Evolutionary conservation across 2,797 vertebrate genomes (phyloP).

Genomic region (Tamandua tetradactyla): DNA sequence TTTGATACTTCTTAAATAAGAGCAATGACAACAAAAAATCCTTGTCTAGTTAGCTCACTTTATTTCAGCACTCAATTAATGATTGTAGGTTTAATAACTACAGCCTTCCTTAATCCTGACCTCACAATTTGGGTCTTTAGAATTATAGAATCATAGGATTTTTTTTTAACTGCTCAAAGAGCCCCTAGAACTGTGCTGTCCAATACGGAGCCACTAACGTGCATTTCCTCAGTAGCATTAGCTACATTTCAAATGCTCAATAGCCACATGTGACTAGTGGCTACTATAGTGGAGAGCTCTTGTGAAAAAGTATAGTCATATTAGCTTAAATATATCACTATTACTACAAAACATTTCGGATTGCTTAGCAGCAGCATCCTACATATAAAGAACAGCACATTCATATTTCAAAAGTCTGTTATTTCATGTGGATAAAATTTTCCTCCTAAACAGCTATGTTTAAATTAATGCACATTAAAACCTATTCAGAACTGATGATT

Average conservation of each 20-base stretch:
- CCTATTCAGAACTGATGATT: not conserved
- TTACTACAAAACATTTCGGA: not conserved
- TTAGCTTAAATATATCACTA: not conserved
- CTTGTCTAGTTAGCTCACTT: not conserved
- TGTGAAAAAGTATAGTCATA: not conserved
- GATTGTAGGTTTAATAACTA: not conserved
- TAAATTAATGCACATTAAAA: constrained; percentile 34
- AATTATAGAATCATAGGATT: not conserved
- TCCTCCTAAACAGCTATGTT: not conserved
- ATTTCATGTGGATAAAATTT: not conserved
- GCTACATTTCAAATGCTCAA: constrained; percentile 1
- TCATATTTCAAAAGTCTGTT: not conserved
- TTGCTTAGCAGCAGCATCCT: not conserved
- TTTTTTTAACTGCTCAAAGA: not conserved
- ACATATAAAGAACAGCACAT: not conserved
- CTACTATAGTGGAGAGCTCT: not conserved
- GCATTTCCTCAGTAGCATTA: constrained; percentile 23
- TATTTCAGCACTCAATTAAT: constrained; percentile 9
- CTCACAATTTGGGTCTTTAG: not conserved
- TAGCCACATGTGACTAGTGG: not conserved
- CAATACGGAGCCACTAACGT: not conserved
- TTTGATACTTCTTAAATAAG: constrained; percentile 45
- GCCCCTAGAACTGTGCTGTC: not conserved
- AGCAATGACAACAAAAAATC: constrained; percentile 1
- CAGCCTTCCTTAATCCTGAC: constrained; percentile 16